These are phyloP conservation scores for Pantherophis alleghaniensis DNA, from an alignment of 2,797 vertebrate genomes.

Conservation along the genomic window DNA sequence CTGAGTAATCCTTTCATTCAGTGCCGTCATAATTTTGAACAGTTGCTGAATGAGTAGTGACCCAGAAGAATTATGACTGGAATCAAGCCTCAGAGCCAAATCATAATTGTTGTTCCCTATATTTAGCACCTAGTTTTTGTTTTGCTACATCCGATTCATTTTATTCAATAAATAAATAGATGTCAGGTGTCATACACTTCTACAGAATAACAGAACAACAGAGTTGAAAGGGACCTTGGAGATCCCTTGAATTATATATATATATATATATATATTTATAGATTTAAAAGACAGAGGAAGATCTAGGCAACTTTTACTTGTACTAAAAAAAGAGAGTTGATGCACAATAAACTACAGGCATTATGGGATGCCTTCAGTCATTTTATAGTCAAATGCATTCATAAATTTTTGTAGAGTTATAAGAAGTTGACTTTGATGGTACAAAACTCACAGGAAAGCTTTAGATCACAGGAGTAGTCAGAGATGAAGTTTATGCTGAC, in stretches of 20 bases:
- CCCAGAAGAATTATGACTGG: not conserved
- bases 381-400: conserved; percentile 68
- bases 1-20: not conserved
- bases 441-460: conserved; percentile 66
- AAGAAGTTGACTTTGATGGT: conserved; percentile 66
- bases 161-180: not conserved
- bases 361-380: conserved; percentile 62
- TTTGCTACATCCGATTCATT: not conserved
- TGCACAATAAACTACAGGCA: conserved; percentile 49
- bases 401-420: conserved; percentile 70
- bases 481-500: conserved; percentile 69
- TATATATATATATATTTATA: not conserved
- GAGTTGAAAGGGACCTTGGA: not conserved
- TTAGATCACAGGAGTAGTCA: conserved; percentile 67
- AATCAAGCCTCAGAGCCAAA: not conserved
- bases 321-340: conserved; percentile 44
- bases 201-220: not conserved
- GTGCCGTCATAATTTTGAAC: not conserved
- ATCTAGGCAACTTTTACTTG: conserved; percentile 32
- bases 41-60: not conserved
- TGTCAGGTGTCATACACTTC: not conserved
- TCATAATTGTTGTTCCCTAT: not conserved
- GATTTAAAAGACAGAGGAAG: not conserved
- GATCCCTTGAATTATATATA: too few relatives aligned
- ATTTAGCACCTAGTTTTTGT: conserved; percentile 33